A percentile compares a stretch with the other conserved stretches of the same genome.
phyloP scores from a whole-genome alignment of 1,140 invertebrate species.

The Pogonomyrmex barbatus region DNA sequence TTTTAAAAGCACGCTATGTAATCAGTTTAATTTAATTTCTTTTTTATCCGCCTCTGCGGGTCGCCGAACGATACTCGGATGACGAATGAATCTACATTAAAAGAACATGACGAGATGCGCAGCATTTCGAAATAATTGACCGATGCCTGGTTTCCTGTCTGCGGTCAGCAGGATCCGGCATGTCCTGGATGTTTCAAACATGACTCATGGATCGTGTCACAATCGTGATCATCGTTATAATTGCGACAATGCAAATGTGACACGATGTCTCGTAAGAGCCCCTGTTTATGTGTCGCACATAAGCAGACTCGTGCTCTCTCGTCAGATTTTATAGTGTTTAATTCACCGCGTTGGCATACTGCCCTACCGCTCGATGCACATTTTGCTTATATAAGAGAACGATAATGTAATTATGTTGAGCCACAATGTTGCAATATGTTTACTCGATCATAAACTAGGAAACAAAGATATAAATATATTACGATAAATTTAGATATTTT shows the following conservation, averaged over 20 bases:
- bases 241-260: constrained; percentile 32
- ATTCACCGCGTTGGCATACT: constrained; percentile 13
- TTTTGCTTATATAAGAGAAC: constrained; percentile 4
- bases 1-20: not conserved
- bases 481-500: not conserved
- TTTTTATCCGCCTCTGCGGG: not conserved
- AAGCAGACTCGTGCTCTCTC: not conserved
- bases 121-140: constrained; percentile 31
- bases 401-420: not conserved
- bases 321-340: constrained; percentile 47
- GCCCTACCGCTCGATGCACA: not conserved
- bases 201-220: constrained; percentile 48
- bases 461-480: not conserved
- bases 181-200: constrained; percentile 7
- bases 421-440: not conserved
- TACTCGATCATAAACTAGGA: not conserved
- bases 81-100: constrained; percentile 29
- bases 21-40: not conserved
- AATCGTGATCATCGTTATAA: constrained; percentile 32
- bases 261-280: constrained; percentile 15
- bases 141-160: constrained; percentile 45
- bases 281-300: constrained; percentile 28
- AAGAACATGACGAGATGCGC: not conserved
- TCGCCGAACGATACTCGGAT: not conserved
- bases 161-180: constrained; percentile 33